Evolutionary conservation across 2,888 invertebrate species (phyloP).

Genomic region (Lysandra bellargus): DNA sequence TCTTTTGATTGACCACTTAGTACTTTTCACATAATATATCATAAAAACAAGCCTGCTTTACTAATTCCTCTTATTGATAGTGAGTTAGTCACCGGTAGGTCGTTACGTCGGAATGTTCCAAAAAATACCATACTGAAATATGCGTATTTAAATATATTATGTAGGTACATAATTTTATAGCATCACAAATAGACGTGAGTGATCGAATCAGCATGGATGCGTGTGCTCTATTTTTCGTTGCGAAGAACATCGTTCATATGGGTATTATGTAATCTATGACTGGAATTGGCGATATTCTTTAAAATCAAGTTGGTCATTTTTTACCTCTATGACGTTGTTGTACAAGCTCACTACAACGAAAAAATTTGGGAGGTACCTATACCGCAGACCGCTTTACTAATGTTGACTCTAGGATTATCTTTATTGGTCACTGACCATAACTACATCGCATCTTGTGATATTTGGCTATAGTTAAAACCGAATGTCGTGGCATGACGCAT

Average conservation of each 20-base stretch:
- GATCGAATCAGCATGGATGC: not conserved
- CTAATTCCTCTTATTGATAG: too few relatives aligned
- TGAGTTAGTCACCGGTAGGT: not conserved
- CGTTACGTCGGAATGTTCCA: not conserved
- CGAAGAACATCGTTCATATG: not conserved
- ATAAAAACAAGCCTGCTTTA: too few relatives aligned
- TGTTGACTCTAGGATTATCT: not conserved
- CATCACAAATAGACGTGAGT: conserved; percentile 14
- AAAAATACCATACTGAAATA: not conserved
- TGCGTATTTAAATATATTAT: not conserved
- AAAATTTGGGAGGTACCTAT: not conserved
- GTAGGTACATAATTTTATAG: not conserved
- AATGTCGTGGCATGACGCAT: not conserved
- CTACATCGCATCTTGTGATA: too few relatives aligned
- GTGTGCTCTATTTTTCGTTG: not conserved
- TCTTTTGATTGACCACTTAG: too few relatives aligned
- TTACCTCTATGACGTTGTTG: not conserved
- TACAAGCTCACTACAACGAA: not conserved
- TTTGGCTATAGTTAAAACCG: too few relatives aligned
- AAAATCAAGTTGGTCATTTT: not conserved
- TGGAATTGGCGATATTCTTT: not conserved
- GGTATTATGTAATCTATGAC: not conserved
- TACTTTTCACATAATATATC: too few relatives aligned
- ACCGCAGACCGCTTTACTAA: too few relatives aligned
- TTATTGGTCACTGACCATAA: not conserved